A percentile compares a stretch with the other conserved stretches of the same genome.
These are phyloP conservation scores for Lontra canadensis DNA, from an alignment of 2,113 vertebrate genomes.

Conservation along the genomic window DNA sequence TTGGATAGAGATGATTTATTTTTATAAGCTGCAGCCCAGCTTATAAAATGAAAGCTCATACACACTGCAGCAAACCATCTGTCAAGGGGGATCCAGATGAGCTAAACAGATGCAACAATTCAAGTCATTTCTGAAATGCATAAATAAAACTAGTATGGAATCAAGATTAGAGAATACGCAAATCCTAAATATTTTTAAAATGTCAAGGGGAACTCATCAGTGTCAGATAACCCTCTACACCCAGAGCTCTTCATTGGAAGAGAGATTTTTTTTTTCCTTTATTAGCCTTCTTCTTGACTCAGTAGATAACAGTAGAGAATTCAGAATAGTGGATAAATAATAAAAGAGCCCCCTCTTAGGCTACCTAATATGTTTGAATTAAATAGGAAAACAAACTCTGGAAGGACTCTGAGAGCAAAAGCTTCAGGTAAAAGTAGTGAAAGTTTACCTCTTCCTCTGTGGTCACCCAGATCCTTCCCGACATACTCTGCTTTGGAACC, in stretches of 20 bases:
- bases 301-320: background rate
- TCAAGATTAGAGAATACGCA: conserved; percentile 73
- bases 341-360: background rate
- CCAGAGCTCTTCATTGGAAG: background rate
- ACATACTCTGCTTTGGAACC: background rate
- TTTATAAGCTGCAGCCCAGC: conserved; percentile 79
- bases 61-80: conserved; percentile 77
- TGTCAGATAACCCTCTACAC: background rate
- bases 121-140: conserved; percentile 78
- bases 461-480: background rate
- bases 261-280: background rate
- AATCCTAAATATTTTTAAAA: conserved; percentile 62
- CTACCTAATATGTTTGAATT: background rate
- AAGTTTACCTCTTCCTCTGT: background rate
- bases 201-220: conserved; percentile 21
- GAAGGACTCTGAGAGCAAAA: background rate
- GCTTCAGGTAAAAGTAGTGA: background rate
- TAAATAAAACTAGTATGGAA: conserved; percentile 77
- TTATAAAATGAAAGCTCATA: conserved; percentile 79
- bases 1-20: conserved; percentile 74
- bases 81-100: conserved; percentile 83
- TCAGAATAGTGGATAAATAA: background rate
- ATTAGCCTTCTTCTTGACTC: background rate
- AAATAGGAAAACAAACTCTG: background rate
- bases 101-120: conserved; percentile 82